Percentiles rank a stretch among this genome's conserved stretches.
These are phyloP conservation scores for Piliocolobus tephrosceles DNA, from an alignment of 2,113 vertebrate species.

Conservation along the genomic window DNA sequence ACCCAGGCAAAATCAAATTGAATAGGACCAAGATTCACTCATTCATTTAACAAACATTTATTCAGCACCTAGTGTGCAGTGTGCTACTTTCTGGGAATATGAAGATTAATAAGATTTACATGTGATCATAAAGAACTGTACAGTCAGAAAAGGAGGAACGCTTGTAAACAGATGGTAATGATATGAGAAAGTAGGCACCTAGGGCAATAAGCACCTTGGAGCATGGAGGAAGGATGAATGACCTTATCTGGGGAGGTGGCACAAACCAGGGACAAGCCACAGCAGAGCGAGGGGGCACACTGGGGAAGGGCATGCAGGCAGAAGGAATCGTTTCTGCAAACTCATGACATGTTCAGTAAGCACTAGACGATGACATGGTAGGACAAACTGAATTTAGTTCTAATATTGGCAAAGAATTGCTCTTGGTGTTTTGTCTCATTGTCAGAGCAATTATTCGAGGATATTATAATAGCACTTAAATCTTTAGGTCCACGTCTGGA, in stretches of 20 bases:
- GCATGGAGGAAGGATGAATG: not conserved
- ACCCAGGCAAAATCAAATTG: not conserved
- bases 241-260: not conserved
- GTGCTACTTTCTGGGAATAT: not conserved
- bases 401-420: not conserved
- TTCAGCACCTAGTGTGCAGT: accelerated
- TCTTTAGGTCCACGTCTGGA: not conserved
- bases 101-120: no score
- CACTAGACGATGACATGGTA: not conserved
- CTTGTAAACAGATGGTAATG: not conserved
- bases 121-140: not conserved
- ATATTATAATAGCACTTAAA: not conserved
- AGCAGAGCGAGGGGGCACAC: not conserved
- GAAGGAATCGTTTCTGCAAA: not conserved
- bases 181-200: not conserved
- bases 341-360: not conserved
- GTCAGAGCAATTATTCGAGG: constrained; percentile 13
- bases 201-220: not conserved
- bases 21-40: not conserved
- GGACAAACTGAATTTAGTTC: not conserved
- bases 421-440: not conserved
- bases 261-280: not conserved
- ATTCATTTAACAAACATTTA: not conserved
- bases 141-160: accelerated
- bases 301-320: not conserved